phyloP scores from a whole-genome alignment of 1,140 invertebrate genomes.

The Aphelenchoides avenae region DNA sequence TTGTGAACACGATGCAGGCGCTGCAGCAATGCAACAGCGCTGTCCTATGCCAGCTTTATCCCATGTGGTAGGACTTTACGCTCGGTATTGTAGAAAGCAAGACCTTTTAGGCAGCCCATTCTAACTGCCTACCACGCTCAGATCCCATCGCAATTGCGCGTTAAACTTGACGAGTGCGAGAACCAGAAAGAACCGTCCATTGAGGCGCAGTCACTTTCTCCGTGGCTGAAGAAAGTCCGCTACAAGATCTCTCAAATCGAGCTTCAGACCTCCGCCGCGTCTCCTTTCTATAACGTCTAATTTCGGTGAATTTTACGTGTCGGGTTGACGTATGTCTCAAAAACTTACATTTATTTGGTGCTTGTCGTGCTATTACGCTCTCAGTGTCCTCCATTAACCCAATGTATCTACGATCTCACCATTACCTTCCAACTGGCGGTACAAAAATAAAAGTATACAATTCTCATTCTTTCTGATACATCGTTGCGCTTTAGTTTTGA shows the following conservation, averaged over 20 bases:
- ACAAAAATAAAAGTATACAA: too few relatives aligned
- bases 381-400: too few relatives aligned
- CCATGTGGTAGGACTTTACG: too few relatives aligned
- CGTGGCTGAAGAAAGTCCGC: conserved; percentile 83
- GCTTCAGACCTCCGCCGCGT: conserved; percentile 84
- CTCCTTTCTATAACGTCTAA: conserved; percentile 77
- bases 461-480: too few relatives aligned
- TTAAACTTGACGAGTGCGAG: conserved; percentile 80
- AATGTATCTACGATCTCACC: too few relatives aligned
- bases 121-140: conserved; percentile 77
- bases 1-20: conserved; percentile 87
- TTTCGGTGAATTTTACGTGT: too few relatives aligned
- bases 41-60: conserved; percentile 69
- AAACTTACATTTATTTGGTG: too few relatives aligned
- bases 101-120: conserved; percentile 81
- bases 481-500: too few relatives aligned
- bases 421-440: too few relatives aligned
- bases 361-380: too few relatives aligned
- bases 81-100: too few relatives aligned
- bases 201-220: conserved; percentile 61
- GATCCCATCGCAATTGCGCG: conserved; percentile 81
- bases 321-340: too few relatives aligned
- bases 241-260: conserved; percentile 98
- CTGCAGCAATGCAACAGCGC: conserved; percentile 90
- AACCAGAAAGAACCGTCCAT: conserved; percentile 61